Base-by-base conservation (phyloP, 2,797 vertebrate genomes). In the Tympanoctomys barrerae region DNA sequence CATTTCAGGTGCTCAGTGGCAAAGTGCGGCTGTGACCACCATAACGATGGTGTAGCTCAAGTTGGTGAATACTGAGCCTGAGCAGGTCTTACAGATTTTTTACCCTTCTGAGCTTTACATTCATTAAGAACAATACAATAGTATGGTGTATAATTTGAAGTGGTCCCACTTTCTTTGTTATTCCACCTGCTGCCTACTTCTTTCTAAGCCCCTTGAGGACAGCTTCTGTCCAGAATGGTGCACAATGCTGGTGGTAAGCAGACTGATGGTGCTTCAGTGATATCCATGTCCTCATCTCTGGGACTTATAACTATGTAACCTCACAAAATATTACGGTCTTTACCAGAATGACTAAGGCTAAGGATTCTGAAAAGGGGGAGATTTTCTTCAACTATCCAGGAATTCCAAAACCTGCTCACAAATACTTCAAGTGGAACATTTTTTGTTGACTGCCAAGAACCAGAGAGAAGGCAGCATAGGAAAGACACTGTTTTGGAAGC, bases 31-130 rank as follows among this genome's bases (percentile, higher is more conserved):
- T 73, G 14, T 39, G 61, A 21, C 36, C 0, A 0, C 31, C 0
- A 0, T 28, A 4, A 16, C 24, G 9, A 28, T 1, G 1, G 16
- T 7, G 4, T 0, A 8, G 16, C 19, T 83, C 12, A 5, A 6
- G 9, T 9, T 12, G 39, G 18, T 22, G 19, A 80, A 26, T 36
- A 10, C 10, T 16, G 4, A n/a, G 6, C 8, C 62, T 22, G 49
- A 57, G 24, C 46, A n/a, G 46, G 36, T 18, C 22, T 3, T 46
- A 7, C 4, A 24, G 84, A 57, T 36, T n/a, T 11, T 16, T 33
- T 54, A 0, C 21, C 16, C 59, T 82, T 0, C 0, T 7, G n/a
- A 71, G 14, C 36, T 42, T 62, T 52, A 9, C 77, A 26, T 26
- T 61, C 13, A 21, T 6, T 82, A 26, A 81, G 7, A 95, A 33